Evolutionary conservation across 1,140 invertebrate species (phyloP).

Genomic region (Scylla paramamosain): DNA sequence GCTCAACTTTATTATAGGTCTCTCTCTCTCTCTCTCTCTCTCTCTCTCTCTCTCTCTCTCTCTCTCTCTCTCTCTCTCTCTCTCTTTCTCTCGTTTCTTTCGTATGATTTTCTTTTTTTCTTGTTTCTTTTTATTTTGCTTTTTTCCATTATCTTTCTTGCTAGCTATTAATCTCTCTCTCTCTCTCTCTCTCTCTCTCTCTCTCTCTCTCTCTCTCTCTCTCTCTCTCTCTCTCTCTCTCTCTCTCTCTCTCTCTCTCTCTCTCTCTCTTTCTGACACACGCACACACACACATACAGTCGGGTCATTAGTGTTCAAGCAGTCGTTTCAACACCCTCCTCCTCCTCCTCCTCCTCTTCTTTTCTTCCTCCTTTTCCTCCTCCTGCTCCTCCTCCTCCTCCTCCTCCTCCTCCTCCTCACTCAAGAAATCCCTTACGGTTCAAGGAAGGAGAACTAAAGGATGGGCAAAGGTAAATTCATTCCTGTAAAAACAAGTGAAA

Average conservation of each 20-base stretch:
- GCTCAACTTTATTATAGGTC: constrained; percentile 1
- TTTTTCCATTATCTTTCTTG: too few species aligned
- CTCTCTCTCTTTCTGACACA: constrained; percentile 21
- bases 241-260: constrained; percentile 21
- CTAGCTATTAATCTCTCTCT: too few species aligned
- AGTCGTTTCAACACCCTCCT: neutral
- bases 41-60: neutral
- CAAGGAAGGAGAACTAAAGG: neutral
- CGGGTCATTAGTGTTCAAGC: neutral
- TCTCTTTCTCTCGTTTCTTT: too few species aligned
- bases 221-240: constrained; percentile 20
- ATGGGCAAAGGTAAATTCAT: neutral
- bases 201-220: neutral
- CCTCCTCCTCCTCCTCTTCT: neutral
- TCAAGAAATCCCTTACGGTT: neutral
- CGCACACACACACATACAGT: neutral
- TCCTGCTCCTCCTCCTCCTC: neutral
- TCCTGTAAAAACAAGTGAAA: neutral
- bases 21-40: constrained; percentile 20
- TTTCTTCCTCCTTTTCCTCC: neutral
- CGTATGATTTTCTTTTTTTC: too few species aligned
- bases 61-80: too few species aligned
- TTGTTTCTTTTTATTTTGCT: too few species aligned
- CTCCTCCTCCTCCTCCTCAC: neutral
- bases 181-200: too few species aligned